Conservation (phyloP, 2,113 vertebrate species). For the Actenoides lindsayi region DNA sequence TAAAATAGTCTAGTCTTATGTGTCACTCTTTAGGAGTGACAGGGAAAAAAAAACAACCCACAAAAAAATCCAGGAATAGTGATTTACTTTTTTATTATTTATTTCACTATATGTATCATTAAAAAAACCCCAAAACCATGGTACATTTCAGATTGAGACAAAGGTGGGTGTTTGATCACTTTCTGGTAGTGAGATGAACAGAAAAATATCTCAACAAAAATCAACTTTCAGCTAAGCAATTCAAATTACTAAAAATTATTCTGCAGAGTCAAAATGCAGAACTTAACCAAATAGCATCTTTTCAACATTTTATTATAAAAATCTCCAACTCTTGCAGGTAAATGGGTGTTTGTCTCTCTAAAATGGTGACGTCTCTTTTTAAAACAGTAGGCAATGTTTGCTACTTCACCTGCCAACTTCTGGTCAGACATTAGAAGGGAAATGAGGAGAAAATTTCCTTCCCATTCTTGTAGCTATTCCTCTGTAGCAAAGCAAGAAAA, state of each 20-base stretch:
- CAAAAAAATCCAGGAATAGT: not conserved
- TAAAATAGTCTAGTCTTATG: not conserved
- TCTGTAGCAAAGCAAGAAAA: not conserved
- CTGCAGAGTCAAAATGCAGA: not conserved
- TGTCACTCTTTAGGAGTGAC: not conserved
- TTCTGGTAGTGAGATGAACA: not conserved
- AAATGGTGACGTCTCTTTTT: not conserved
- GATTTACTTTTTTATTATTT: not conserved
- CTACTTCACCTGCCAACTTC: not conserved
- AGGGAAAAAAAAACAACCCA: not conserved
- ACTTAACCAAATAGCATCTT: not conserved
- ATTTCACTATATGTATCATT: not conserved
- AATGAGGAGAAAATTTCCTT: not conserved
- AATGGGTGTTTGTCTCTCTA: not conserved
- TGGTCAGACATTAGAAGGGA: not conserved
- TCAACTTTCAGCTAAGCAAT: not conserved
- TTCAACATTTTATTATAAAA: not conserved
- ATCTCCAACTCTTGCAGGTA: not conserved
- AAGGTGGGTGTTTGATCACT: not conserved
- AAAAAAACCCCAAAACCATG: not conserved
- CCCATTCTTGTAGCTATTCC: not conserved
- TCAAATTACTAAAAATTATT: not conserved
- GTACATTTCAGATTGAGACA: not conserved
- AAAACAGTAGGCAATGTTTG: not conserved
- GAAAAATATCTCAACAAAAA: not conserved